Evolutionary conservation across 2,113 vertebrate genomes (phyloP), one percentile per base, ranked within the genome.

Genomic region (Leptobrachium leishanense): DNA sequence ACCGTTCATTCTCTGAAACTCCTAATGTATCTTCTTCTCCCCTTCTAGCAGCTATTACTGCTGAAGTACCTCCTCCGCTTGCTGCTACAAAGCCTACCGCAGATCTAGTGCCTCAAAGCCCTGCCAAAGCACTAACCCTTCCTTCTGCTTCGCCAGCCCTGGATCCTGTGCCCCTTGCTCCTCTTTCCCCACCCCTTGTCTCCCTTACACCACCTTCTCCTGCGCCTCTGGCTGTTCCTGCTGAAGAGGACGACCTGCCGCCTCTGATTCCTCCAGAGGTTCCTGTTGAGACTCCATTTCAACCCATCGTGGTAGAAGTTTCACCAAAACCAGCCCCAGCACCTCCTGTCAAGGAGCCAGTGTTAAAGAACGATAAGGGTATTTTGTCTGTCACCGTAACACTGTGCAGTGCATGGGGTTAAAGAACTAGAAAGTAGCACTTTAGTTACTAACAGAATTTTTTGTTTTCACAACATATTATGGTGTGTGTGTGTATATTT

Each of bases 331-430:
- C 91, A 68, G 72, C 79, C 83, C 86, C 84, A 62, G 71, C 82
- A 79, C 89, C 91, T 87, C 85, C 89, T 76, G 92, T 91, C 84
- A 91, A 92, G 93, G 94, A 93, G 67, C 89, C 93, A 82, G 70
- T 90, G 87, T 89, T 96, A 95, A 98, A 95, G 95, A 96, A 98
- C 82, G 89, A 97, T 88, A 93, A 96, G 95, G 97, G 97, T 99
- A 98, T 92, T 88, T 83, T 20, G 77, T 90, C 89, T 90, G 89
- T 93, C 88, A 31, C 89, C 12, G 5, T 65, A 39, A 43, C 46
- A 42, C n/a, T 75, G 62, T 55, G 7, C 88, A 92, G 90, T 93
- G 93, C 92, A 94, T 94, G 93, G 89, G 86, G 85, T 94, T 88
- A 82, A 80, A 86, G 86, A 82, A 20, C 43, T 13, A 7, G 13